Conservation (phyloP, 2,113 vertebrate species). For the Camarhynchus parvulus region DNA sequence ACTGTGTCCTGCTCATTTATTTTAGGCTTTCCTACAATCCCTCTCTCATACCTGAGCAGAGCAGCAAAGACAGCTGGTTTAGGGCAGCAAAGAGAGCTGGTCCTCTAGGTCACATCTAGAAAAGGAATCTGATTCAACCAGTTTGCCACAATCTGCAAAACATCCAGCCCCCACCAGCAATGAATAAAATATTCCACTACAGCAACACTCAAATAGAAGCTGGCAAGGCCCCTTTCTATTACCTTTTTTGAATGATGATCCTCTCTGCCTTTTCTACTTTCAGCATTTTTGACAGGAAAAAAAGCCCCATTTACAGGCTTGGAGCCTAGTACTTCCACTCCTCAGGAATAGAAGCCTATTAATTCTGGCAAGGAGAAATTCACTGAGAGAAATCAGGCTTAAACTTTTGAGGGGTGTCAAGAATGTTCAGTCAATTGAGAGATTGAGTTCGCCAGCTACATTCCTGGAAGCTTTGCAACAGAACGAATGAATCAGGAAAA, state of each 20-base stretch:
- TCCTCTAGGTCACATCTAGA: not conserved
- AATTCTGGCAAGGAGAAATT: not conserved
- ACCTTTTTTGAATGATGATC: not conserved
- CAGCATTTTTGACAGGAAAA: not conserved
- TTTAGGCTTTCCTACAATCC: not conserved
- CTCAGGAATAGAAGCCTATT: not conserved
- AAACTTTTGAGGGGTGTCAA: conserved; percentile 18
- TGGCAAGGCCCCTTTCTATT: not conserved
- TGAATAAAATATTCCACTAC: not conserved
- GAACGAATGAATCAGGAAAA: conserved; percentile 36
- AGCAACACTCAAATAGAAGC: not conserved
- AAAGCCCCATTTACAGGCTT: not conserved
- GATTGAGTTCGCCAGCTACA: not conserved
- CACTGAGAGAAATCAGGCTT: conserved; percentile 5
- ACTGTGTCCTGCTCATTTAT: not conserved
- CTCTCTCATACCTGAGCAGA: not conserved
- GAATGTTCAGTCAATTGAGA: conserved; percentile 16
- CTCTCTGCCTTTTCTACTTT: not conserved
- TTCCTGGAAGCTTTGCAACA: conserved; percentile 36
- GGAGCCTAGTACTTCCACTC: not conserved
- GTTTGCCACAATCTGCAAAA: not conserved
- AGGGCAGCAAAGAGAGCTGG: not conserved
- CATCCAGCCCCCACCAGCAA: not conserved
- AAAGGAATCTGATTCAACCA: not conserved
- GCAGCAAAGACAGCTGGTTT: not conserved